These are phyloP conservation scores for Agrotis clavis DNA, from an alignment of 2,888 invertebrate genomes.

Conservation along the genomic window DNA sequence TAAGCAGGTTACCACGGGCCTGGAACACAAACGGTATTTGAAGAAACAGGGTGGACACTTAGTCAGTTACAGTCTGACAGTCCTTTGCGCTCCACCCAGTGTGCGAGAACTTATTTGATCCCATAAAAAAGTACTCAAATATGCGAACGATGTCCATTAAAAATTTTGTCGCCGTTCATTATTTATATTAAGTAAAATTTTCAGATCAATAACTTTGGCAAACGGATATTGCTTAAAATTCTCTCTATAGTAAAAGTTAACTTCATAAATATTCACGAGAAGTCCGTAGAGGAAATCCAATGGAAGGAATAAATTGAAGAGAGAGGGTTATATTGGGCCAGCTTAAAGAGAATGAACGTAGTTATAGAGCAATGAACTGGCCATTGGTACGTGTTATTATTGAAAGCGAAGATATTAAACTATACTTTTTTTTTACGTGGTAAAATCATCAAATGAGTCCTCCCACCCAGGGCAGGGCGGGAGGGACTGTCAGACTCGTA, in stretches of 20 bases:
- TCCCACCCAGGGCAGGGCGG: too few species aligned
- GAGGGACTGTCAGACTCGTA: too few species aligned
- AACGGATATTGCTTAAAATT: constrained; percentile 76
- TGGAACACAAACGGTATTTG: too few species aligned
- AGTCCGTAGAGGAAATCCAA: constrained; percentile 78
- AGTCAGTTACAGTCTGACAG: too few species aligned
- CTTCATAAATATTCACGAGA: constrained; percentile 84
- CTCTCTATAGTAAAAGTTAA: constrained; percentile 78
- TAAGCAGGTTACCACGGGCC: too few species aligned
- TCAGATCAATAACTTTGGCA: constrained; percentile 68
- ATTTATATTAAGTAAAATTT: constrained; percentile 62
- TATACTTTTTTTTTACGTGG: background rate
- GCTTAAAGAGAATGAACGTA: constrained; percentile 57
- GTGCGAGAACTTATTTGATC: too few species aligned
- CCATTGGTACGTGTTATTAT: background rate
- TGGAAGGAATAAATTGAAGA: constrained; percentile 81
- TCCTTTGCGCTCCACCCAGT: too few species aligned
- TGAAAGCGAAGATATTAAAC: constrained; percentile 9
- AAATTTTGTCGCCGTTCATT: constrained; percentile 47
- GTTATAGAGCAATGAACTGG: constrained; percentile 4
- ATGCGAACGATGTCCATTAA: constrained; percentile 9
- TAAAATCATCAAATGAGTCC: too few species aligned
- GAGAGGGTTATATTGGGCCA: constrained; percentile 74
- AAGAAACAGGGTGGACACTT: too few species aligned
- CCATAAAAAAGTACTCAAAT: background rate